Evolutionary conservation across 2,113 vertebrate species (phyloP).

Genomic region (Rostratula benghalensis): DNA sequence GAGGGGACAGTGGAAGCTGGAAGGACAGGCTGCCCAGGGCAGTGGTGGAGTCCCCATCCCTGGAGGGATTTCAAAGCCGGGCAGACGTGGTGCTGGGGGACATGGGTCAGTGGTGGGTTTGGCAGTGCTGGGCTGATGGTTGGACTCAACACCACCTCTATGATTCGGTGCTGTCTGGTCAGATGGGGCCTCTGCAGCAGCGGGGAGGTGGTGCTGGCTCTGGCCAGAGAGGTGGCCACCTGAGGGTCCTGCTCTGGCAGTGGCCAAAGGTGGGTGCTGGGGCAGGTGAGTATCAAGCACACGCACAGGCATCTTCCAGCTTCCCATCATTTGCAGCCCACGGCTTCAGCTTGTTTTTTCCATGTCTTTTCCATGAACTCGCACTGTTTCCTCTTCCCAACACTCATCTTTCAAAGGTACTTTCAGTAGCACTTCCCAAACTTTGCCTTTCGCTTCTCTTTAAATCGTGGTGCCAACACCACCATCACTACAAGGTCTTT

Average conservation of each 20-base stretch:
- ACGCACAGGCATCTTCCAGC: accelerated
- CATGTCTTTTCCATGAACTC: neutral
- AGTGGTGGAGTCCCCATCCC: neutral
- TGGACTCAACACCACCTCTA: neutral
- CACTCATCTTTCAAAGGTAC: accelerated
- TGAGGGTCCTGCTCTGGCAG: no score
- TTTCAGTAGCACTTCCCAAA: accelerated
- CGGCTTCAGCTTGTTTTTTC: neutral
- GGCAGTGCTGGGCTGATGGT: neutral
- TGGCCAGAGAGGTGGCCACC: no score
- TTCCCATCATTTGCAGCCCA: accelerated
- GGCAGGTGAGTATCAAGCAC: neutral
- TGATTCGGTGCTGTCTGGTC: neutral
- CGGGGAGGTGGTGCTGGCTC: accelerated
- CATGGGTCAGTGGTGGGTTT: neutral
- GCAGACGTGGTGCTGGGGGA: neutral
- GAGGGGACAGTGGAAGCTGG: neutral
- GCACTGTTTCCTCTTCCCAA: accelerated
- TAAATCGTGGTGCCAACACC: neutral
- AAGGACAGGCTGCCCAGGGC: neutral
- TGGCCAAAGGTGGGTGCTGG: accelerated
- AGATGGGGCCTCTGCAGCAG: accelerated
- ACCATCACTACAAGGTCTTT: accelerated
- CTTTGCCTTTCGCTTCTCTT: accelerated
- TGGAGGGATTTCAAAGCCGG: neutral